phyloP scores from a whole-genome alignment of 2,797 vertebrate species.

The Buceros bicornis region DNA sequence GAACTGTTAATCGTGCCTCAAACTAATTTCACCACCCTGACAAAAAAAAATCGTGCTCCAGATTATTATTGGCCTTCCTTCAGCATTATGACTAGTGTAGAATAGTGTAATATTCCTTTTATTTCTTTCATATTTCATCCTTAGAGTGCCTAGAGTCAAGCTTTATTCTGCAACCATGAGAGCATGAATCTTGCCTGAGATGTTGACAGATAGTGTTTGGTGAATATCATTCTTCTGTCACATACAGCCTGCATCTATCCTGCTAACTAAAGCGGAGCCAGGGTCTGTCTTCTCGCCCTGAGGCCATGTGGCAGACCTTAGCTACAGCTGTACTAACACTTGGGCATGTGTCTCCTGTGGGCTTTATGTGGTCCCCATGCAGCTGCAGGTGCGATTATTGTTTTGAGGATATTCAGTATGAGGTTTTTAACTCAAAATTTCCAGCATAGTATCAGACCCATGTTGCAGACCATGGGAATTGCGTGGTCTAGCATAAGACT shows the following conservation, averaged over 20 bases:
- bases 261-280: conserved; percentile 23
- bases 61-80: background rate
- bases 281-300: background rate
- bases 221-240: conserved; percentile 29
- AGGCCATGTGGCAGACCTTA: conserved; percentile 7
- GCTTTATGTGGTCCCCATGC: background rate
- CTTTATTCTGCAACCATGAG: conserved; percentile 33
- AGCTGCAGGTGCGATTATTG: background rate
- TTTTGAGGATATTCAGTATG: background rate
- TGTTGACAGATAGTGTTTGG: conserved; percentile 38
- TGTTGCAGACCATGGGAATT: background rate
- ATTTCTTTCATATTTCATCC: conserved; percentile 45
- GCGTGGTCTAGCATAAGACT: background rate
- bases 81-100: background rate
- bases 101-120: background rate
- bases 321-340: background rate
- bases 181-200: conserved; percentile 30
- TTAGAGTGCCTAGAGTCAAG: conserved; percentile 45
- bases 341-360: background rate
- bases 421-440: background rate
- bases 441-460: background rate
- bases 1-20: background rate
- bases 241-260: background rate
- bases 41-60: background rate
- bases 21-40: background rate